phyloP scores from a whole-genome alignment of 1,140 invertebrate genomes.

The Chironomus striatipennis region DNA sequence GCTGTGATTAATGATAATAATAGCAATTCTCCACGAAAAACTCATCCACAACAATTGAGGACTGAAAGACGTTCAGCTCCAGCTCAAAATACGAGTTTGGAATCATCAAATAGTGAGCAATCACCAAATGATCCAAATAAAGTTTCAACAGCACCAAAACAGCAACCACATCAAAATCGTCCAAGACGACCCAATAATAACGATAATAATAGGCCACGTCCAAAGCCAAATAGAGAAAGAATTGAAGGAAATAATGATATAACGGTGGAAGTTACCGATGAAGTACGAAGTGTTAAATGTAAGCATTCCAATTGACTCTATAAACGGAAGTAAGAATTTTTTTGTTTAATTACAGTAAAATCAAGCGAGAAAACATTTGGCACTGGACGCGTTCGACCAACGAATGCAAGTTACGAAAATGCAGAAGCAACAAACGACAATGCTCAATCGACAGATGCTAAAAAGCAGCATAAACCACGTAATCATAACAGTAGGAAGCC shows the following conservation, averaged over 20 bases:
- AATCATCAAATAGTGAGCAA: background rate
- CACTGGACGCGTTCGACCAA: background rate
- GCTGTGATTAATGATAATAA: background rate
- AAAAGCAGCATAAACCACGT: background rate
- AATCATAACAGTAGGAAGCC: background rate
- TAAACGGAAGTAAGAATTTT: background rate
- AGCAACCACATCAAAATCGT: background rate
- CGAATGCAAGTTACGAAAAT: background rate
- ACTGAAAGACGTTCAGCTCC: background rate
- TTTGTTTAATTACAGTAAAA: background rate
- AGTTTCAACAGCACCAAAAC: background rate
- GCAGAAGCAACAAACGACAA: background rate
- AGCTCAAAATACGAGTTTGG: background rate
- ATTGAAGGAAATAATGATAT: background rate
- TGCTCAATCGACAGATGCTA: background rate
- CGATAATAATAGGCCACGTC: background rate
- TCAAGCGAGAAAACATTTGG: slow-evolving; percentile 3
- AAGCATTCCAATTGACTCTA: background rate
- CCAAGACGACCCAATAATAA: background rate
- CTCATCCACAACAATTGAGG: background rate
- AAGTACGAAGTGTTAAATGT: slow-evolving; percentile 18
- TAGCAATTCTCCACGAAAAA: background rate
- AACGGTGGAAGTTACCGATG: background rate
- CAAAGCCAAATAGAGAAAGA: background rate
- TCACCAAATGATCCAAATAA: background rate